phyloP scores from a whole-genome alignment of 2,113 vertebrate species.

The Percina caprodes region DNA sequence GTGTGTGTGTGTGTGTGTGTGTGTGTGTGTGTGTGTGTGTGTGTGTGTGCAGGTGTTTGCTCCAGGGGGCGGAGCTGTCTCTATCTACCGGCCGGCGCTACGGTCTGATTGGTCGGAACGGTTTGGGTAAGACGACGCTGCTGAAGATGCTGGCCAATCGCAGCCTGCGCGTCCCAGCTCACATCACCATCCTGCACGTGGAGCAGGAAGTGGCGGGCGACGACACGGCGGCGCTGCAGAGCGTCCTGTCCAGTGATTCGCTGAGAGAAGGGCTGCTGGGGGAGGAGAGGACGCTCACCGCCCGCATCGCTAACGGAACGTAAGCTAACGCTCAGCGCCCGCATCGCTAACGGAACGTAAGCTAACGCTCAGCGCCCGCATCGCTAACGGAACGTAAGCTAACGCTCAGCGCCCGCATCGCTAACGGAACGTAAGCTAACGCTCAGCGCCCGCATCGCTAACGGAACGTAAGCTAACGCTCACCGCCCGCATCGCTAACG shows the following conservation, averaged over 20 bases:
- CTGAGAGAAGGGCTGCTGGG: slow-evolving; percentile 88
- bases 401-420: too few relatives aligned
- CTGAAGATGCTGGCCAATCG: slow-evolving; percentile 96
- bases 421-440: too few relatives aligned
- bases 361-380: too few relatives aligned
- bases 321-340: slow-evolving; percentile 77
- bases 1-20: too few relatives aligned
- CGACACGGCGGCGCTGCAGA: slow-evolving; percentile 91
- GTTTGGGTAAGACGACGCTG: slow-evolving; percentile 95
- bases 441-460: too few relatives aligned
- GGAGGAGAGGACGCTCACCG: slow-evolving; percentile 88
- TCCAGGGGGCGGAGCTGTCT: slow-evolving; percentile 93
- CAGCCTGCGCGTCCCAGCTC: slow-evolving; percentile 90
- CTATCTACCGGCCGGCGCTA: slow-evolving; percentile 92
- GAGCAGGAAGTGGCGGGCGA: slow-evolving; percentile 98
- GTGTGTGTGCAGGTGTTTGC: slow-evolving; percentile 81
- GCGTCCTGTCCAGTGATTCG: slow-evolving; percentile 93
- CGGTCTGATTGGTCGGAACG: slow-evolving; percentile 94
- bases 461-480: too few relatives aligned
- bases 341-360: too few relatives aligned
- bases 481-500: too few relatives aligned
- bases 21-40: too few relatives aligned
- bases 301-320: slow-evolving; percentile 89
- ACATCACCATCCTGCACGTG: slow-evolving; percentile 97
- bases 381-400: too few relatives aligned